Conservation (phyloP, 2,797 vertebrate species). For the Tokudaia tokunoshimensis region DNA sequence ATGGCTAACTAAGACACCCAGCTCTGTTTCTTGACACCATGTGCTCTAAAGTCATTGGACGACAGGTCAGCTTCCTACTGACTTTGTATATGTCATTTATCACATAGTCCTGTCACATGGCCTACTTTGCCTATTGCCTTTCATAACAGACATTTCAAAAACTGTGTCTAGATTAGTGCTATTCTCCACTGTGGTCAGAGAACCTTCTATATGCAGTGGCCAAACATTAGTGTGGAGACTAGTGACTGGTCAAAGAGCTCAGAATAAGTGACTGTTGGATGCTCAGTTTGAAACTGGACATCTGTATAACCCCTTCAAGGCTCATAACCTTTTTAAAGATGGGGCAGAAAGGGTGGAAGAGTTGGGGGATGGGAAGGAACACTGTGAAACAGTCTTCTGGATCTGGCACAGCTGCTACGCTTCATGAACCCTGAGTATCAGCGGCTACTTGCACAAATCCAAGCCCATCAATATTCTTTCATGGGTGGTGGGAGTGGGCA, state of each 20-base stretch:
- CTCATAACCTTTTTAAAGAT: not conserved
- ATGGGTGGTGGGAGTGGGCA: not conserved
- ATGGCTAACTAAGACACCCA: not conserved
- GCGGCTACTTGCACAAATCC: not conserved
- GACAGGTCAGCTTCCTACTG: not conserved
- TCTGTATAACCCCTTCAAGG: not conserved
- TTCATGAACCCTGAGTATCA: not conserved
- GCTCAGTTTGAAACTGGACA: not conserved
- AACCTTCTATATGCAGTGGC: not conserved
- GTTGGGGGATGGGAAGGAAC: not conserved
- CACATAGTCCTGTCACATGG: not conserved
- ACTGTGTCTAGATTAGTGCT: no score
- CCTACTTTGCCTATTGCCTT: not conserved
- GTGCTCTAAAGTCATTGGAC: not conserved
- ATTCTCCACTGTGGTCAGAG: not conserved
- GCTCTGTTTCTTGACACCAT: not conserved
- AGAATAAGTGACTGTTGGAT: not conserved
- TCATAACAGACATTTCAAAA: not conserved
- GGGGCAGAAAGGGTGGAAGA: not conserved
- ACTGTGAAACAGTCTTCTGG: not conserved
- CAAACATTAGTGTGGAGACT: not conserved
- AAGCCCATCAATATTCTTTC: not conserved
- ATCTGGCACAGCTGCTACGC: not conserved
- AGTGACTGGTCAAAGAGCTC: not conserved
- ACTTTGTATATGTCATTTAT: not conserved